A percentile compares a stretch with the other conserved stretches of the same genome.
Evolutionary conservation across 2,797 vertebrate genomes (phyloP).

Genomic region (Notolepis coatsorum): DNA sequence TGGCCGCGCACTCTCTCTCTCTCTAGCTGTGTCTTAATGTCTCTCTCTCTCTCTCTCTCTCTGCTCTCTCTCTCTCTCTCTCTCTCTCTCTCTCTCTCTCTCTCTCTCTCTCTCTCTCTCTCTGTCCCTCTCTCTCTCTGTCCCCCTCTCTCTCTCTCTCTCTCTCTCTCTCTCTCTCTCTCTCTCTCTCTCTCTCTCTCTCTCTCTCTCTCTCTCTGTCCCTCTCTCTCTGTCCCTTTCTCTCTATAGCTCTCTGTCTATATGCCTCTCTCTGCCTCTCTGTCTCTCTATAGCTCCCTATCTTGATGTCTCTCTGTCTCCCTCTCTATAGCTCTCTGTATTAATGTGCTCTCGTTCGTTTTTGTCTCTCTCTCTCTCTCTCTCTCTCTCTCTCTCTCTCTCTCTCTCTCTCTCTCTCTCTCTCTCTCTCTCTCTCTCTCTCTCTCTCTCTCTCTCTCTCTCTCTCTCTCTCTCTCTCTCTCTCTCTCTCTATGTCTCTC

Average conservation of each 20-base stretch:
- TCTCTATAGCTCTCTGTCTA: not conserved
- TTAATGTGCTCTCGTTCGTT: not conserved
- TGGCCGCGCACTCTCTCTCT: not conserved
- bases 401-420: conserved; percentile 22
- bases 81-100: not conserved
- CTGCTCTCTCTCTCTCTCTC: not conserved
- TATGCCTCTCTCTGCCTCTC: not conserved
- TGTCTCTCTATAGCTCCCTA: not conserved
- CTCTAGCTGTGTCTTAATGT: not conserved
- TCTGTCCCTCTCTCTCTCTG: not conserved
- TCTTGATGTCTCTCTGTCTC: not conserved
- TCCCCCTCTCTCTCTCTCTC: not conserved
- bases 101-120: not conserved
- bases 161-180: conserved; percentile 43
- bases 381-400: conserved; percentile 38
- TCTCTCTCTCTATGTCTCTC: too few species aligned
- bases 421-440: conserved; percentile 22
- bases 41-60: not conserved
- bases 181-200: conserved; percentile 12
- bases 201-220: conserved; percentile 30
- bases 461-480: not conserved
- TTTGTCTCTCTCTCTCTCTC: not conserved
- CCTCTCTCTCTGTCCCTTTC: conserved; percentile 19
- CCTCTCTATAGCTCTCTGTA: not conserved
- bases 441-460: too few species aligned